phyloP scores from a whole-genome alignment of 2,113 vertebrate species.

The Colius striatus region DNA sequence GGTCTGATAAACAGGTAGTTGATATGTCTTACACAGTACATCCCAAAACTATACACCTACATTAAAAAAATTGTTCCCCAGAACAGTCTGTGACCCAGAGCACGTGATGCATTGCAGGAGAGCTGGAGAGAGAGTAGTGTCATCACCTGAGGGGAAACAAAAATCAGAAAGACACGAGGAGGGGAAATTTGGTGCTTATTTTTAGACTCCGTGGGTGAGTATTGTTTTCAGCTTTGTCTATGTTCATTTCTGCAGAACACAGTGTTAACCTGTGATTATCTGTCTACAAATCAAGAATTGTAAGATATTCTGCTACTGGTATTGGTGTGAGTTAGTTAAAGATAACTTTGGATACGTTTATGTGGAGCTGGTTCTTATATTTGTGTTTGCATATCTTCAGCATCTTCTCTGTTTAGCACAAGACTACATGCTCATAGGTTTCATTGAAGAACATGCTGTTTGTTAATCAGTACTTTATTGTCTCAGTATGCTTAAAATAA shows the following conservation, averaged over 20 bases:
- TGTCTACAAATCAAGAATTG: background rate
- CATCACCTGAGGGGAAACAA: conserved; percentile 64
- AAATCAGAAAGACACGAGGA: conserved; percentile 60
- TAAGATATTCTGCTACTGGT: background rate
- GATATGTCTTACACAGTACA: background rate
- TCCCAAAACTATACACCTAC: background rate
- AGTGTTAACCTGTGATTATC: conserved; percentile 20
- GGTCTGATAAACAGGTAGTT: background rate
- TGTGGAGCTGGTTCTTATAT: background rate
- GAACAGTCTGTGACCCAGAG: conserved; percentile 9
- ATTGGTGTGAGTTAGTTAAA: background rate
- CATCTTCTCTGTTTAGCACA: background rate
- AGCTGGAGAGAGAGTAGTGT: conserved; percentile 36
- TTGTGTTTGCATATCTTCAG: conserved; percentile 6
- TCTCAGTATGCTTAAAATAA: conserved; percentile 62
- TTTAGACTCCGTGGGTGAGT: conserved; percentile 68
- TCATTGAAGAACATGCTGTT: conserved; percentile 42
- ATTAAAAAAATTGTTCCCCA: background rate
- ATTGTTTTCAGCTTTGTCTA: conserved; percentile 56
- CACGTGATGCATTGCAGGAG: conserved; percentile 28
- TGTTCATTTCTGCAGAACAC: conserved; percentile 59
- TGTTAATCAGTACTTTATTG: conserved; percentile 59
- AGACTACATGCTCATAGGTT: background rate
- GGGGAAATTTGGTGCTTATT: conserved; percentile 70
- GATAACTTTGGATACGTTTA: background rate